Conservation (phyloP, 2,113 vertebrate genomes). For the chimpanzee (Pan troglodytes) region NHGRI_mPanTro3-v2.1_pri NC_072412.2:117639501-117640000, state of each 20-base stretch:
- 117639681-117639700: accelerated
- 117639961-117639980: background rate
- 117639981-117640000: accelerated
- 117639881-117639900: no score
- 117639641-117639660: no score
- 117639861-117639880: background rate
- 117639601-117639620: background rate
- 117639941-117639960: background rate
- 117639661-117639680: no score
- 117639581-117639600: background rate
- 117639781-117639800: background rate
- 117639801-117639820: background rate
- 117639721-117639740: accelerated
- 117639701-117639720: background rate
- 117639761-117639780: background rate
- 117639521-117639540: background rate
- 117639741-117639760: accelerated
- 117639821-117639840: background rate
- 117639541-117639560: background rate
- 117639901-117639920: no score
- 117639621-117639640: background rate
- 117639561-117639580: background rate
- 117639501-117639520: background rate
- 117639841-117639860: background rate
- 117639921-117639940: accelerated